Evolutionary conservation across 2,888 invertebrate species (phyloP).

Genomic region (Clivina fossor): DNA sequence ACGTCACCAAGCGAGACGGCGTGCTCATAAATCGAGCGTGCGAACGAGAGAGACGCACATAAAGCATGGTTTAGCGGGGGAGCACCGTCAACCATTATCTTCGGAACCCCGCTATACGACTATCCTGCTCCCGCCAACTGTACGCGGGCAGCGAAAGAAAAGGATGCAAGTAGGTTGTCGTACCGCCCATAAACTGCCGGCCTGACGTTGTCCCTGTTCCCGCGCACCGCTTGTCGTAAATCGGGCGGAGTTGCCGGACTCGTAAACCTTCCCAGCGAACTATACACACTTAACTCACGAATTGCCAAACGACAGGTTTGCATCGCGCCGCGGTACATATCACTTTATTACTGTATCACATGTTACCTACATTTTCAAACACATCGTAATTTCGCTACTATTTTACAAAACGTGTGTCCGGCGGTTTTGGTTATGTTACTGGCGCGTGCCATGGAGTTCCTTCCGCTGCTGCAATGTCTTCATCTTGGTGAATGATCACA

Average conservation of each 20-base stretch:
- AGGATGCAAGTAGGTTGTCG: conserved; percentile 52
- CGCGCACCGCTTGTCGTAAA: conserved; percentile 43
- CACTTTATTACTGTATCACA: conserved; percentile 7
- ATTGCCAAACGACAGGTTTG: conserved; percentile 54
- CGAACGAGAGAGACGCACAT: conserved; percentile 56
- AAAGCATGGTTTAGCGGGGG: conserved; percentile 56
- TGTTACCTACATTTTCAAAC: conserved; percentile 7
- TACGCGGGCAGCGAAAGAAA: conserved; percentile 48
- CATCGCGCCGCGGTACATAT: conserved; percentile 46
- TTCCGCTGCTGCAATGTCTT: neutral
- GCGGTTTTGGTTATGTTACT: too few species aligned
- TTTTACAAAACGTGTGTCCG: neutral
- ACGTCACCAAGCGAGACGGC: conserved; percentile 55
- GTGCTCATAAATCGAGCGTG: conserved; percentile 53
- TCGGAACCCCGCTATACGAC: conserved; percentile 49
- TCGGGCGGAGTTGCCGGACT: conserved; percentile 50
- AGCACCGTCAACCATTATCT: conserved; percentile 58
- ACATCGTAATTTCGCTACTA: neutral
- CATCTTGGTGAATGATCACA: too few species aligned
- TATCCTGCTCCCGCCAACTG: conserved; percentile 45
- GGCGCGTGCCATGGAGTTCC: conserved; percentile 22
- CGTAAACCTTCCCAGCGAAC: conserved; percentile 56
- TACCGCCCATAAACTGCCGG: conserved; percentile 55
- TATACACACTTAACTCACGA: conserved; percentile 56
- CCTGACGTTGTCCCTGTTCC: conserved; percentile 44